Evolutionary conservation across 2,888 invertebrate species (phyloP).

Genomic region (Tipula lateralis): DNA sequence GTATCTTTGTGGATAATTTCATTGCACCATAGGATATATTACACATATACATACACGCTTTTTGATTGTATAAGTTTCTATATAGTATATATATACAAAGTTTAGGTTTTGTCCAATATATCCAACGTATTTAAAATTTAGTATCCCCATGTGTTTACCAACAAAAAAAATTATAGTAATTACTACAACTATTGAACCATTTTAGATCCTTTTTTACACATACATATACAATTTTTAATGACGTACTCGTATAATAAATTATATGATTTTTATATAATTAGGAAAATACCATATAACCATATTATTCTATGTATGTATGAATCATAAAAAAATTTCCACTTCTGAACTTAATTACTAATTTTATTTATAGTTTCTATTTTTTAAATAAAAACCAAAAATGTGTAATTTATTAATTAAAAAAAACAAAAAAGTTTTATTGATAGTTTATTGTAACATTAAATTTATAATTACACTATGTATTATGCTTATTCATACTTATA

Average conservation of each 20-base stretch:
- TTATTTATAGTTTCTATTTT: neutral
- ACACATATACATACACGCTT: too few species aligned
- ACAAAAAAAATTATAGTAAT: neutral
- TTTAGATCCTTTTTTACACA: neutral
- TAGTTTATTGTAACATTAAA: neutral
- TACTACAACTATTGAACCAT: neutral
- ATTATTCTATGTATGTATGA: neutral
- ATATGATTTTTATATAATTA: neutral
- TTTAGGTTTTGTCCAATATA: too few species aligned
- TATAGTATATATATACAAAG: too few species aligned
- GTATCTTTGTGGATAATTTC: neutral
- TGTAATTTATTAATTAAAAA: neutral
- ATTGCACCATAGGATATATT: neutral
- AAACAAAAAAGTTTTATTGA: neutral
- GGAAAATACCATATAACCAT: neutral
- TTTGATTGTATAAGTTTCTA: too few species aligned
- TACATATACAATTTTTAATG: neutral
- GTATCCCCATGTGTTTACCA: neutral
- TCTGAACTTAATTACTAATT: neutral
- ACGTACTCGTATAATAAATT: neutral
- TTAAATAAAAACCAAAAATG: neutral
- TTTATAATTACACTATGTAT: neutral
- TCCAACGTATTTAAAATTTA: neutral
- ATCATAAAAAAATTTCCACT: neutral
- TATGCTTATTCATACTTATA: neutral